These are phyloP conservation scores for Drosophila differens DNA, from an alignment of 2,888 invertebrate species.

Conservation along the genomic window DNA sequence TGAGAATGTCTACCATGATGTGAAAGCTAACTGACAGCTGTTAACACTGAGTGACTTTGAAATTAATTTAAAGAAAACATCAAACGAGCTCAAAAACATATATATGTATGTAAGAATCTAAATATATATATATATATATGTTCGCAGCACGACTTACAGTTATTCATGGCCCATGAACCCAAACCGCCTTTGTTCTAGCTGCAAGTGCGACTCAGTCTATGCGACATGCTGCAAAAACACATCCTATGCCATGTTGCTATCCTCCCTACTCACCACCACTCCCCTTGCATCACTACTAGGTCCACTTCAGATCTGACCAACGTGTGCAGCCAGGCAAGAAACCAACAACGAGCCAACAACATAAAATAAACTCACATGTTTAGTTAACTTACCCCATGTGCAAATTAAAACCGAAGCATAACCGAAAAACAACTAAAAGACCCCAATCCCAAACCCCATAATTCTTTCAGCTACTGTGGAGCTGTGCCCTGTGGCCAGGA, in stretches of 20 bases:
- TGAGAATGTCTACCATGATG: constrained; percentile 23
- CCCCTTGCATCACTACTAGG: background rate
- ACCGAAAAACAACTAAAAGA: constrained; percentile 61
- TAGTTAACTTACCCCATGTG: constrained; percentile 71
- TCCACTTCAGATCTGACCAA: constrained; percentile 27
- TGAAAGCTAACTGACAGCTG: constrained; percentile 20
- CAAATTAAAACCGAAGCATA: constrained; percentile 73
- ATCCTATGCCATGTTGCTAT: constrained; percentile 35
- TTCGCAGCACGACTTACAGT: constrained; percentile 33
- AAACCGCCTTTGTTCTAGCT: constrained; percentile 45
- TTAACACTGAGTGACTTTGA: constrained; percentile 50
- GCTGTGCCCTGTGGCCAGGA: constrained; percentile 25
- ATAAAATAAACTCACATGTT: constrained; percentile 79
- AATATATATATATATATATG: background rate
- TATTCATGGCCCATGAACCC: constrained; percentile 40
- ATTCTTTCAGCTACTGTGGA: constrained; percentile 9
- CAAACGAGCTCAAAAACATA: constrained; percentile 36
- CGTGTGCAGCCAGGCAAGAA: constrained; percentile 60
- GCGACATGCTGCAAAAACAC: constrained; percentile 44
- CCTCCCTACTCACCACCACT: too few species aligned
- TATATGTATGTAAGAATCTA: background rate
- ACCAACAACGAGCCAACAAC: constrained; percentile 60
- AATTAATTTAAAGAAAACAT: constrained; percentile 63
- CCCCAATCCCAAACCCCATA: background rate
- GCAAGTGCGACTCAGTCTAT: constrained; percentile 39